Percentiles rank a stretch among this genome's conserved stretches.
Evolutionary conservation across 2,113 vertebrate genomes (phyloP).

Genomic region (Pavo muticus): DNA sequence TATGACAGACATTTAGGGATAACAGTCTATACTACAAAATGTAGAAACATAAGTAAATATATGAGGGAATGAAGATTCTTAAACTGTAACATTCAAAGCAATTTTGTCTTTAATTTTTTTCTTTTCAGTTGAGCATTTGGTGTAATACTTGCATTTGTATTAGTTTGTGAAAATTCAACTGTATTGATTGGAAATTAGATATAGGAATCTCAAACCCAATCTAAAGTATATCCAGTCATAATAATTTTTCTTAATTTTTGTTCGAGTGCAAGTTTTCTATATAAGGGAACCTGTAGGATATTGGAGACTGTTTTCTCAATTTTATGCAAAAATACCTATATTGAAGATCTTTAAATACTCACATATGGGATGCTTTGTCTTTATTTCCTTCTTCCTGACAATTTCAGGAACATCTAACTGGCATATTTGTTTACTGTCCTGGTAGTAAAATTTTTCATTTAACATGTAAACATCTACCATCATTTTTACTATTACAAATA

Average conservation of each 20-base stretch:
- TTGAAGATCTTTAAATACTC: neutral
- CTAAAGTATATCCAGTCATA: neutral
- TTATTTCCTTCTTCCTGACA: neutral
- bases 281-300: neutral
- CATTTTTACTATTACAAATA: neutral
- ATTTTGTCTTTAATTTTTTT: neutral
- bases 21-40: neutral
- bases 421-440: neutral
- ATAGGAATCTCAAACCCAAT: neutral
- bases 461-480: neutral
- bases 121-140: neutral
- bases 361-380: neutral
- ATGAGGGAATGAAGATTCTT: neutral
- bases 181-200: neutral
- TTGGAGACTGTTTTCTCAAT: neutral
- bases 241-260: neutral
- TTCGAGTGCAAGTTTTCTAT: neutral
- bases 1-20: neutral
- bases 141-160: neutral
- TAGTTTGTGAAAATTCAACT: neutral
- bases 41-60: neutral
- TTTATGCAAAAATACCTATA: neutral
- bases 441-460: neutral
- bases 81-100: neutral
- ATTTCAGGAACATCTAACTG: neutral